These are phyloP conservation scores for Amphiprion ocellaris DNA, from an alignment of 2,113 vertebrate species.

Conservation along the genomic window DNA sequence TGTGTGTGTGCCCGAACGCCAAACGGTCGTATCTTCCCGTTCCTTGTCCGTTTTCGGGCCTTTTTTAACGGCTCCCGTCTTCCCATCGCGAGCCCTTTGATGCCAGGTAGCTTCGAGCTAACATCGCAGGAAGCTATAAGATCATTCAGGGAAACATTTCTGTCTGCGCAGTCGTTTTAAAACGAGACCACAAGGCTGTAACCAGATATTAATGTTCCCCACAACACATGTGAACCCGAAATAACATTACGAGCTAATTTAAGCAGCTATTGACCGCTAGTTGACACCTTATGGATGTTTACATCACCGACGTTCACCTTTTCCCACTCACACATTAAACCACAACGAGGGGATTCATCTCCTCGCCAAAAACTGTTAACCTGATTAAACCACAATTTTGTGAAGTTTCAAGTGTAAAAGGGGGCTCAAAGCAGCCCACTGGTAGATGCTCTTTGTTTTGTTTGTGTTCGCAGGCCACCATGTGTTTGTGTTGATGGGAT, in stretches of 20 bases:
- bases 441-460: slow-evolving; percentile 70
- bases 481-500: slow-evolving; percentile 59
- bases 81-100: slow-evolving; percentile 37
- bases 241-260: background rate
- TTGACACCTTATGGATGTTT: slow-evolving; percentile 71
- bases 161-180: slow-evolving; percentile 49
- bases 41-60: background rate
- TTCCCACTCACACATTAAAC: slow-evolving; percentile 17
- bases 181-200: background rate
- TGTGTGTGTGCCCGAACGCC: background rate
- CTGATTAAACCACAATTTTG: background rate
- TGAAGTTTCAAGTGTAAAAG: background rate
- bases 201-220: background rate
- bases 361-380: slow-evolving; percentile 3
- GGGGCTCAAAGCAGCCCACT: background rate
- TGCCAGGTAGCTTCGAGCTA: slow-evolving; percentile 73
- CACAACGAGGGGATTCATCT: slow-evolving; percentile 9
- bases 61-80: background rate
- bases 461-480: slow-evolving; percentile 40
- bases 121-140: slow-evolving; percentile 73
- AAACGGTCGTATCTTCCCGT: background rate
- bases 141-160: slow-evolving; percentile 63
- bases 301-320: slow-evolving; percentile 67
- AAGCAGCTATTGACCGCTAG: slow-evolving; percentile 28
- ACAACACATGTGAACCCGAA: background rate